A percentile compares a stretch with the other conserved stretches of the same genome.
These are phyloP conservation scores for Idaea aversata DNA, from an alignment of 2,888 invertebrate genomes.

Conservation along the genomic window DNA sequence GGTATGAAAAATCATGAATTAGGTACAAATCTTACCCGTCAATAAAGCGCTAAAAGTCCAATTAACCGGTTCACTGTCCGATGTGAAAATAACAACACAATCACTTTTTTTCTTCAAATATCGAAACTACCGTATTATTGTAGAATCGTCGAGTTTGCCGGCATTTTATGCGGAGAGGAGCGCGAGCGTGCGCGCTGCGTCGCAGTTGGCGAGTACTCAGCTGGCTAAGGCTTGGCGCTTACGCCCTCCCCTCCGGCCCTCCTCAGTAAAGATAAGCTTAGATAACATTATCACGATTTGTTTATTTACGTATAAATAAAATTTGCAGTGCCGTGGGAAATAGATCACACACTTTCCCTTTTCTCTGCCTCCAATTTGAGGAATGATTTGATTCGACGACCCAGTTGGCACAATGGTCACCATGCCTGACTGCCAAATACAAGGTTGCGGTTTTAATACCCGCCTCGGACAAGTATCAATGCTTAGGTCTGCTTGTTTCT, in stretches of 20 bases:
- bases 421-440: too few species aligned
- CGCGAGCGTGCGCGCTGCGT: slow-evolving; percentile 52
- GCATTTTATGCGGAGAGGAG: slow-evolving; percentile 48
- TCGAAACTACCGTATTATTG: slow-evolving; percentile 27
- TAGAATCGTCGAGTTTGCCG: slow-evolving; percentile 43
- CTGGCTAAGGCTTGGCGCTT: slow-evolving; percentile 49
- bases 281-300: slow-evolving; percentile 43
- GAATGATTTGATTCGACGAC: neutral
- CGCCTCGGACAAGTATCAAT: too few species aligned
- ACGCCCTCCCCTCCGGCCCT: slow-evolving; percentile 25
- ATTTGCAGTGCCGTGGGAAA: slow-evolving; percentile 2
- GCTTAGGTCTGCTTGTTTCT: too few species aligned
- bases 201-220: slow-evolving; percentile 71
- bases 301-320: slow-evolving; percentile 54
- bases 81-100: slow-evolving; percentile 43
- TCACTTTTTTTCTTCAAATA: slow-evolving; percentile 39
- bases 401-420: neutral
- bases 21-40: slow-evolving; percentile 43
- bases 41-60: slow-evolving; percentile 32
- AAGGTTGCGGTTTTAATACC: too few species aligned
- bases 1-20: slow-evolving; percentile 7
- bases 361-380: neutral
- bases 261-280: slow-evolving; percentile 20
- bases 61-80: slow-evolving; percentile 32
- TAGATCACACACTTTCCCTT: neutral